A percentile compares a stretch with the other conserved stretches of the same genome.
These are phyloP conservation scores for Sceliomorpha sp. DNA, from an alignment of 2,888 invertebrate genomes.

Conservation along the genomic window DNA sequence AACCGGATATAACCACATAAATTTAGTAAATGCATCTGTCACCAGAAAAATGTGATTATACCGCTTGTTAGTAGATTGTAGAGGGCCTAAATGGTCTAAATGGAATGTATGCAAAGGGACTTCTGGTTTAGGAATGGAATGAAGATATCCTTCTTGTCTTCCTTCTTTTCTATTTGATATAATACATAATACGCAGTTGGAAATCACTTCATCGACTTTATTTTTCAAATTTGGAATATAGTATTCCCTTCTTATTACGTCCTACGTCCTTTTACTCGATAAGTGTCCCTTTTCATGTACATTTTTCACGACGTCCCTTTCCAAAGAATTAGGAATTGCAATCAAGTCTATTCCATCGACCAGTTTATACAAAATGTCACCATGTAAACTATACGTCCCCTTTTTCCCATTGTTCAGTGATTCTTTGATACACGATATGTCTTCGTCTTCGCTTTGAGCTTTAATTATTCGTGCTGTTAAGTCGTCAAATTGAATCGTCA, in stretches of 20 bases:
- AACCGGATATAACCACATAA: too few relatives aligned
- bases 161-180: slow-evolving; percentile 40
- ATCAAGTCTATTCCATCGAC: too few relatives aligned
- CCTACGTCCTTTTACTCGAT: slow-evolving; percentile 5
- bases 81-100: slow-evolving; percentile 4
- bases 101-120: neutral
- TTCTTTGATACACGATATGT: neutral
- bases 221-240: slow-evolving; percentile 11
- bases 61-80: neutral
- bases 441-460: slow-evolving; percentile 8
- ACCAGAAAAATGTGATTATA: slow-evolving; percentile 8
- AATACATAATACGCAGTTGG: slow-evolving; percentile 50
- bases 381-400: too few relatives aligned
- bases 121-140: neutral
- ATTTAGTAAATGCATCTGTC: too few relatives aligned
- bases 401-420: too few relatives aligned
- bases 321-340: too few relatives aligned
- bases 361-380: too few relatives aligned
- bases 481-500: neutral
- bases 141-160: slow-evolving; percentile 36
- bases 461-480: neutral
- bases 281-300: slow-evolving; percentile 29
- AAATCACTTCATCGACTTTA: slow-evolving; percentile 15
- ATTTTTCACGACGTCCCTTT: slow-evolving; percentile 7
- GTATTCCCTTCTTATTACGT: slow-evolving; percentile 17